Evolutionary conservation across 2,113 vertebrate species (phyloP), one percentile per base, ranked within the genome.

Genomic region (Sander vitreus): DNA sequence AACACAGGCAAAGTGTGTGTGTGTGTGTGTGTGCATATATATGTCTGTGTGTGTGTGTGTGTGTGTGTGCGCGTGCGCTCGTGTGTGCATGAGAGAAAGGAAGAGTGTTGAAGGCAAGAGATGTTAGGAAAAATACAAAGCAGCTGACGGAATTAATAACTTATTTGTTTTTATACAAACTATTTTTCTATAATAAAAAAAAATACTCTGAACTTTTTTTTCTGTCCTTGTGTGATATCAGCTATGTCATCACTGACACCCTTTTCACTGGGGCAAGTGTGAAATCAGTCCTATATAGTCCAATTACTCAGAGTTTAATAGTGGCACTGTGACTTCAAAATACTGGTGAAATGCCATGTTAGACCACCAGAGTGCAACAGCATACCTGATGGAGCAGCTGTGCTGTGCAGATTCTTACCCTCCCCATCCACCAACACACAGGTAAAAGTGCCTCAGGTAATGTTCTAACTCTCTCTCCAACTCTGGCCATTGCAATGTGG

Each of bases 151-250:
- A 88, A 85, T 93, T 91, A 76, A 78, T 93, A 92, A 94, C 80
- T 93, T 94, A 93, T 94, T 94, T 89, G 88, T 94, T 94, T 94
- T 93, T 93, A 91, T 83, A 93, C 73, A 91, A 85, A 91, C 74
- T 94, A 93, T 95, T 95, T 95, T 94, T 93, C 62, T 93, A 94
- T 87, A 81, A 94, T 90, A 92, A 92, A 89, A 75, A 84, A 66
- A 84, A 33, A 57, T 73, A n/a, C 74, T 81, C 21, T 47, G 25
- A 73, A 68, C 36, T 60, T 71, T 55, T 50, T 64, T 51, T 45
- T 71, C 15, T 3, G 2, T 78, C 5, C 23, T 65, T 65, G 54
- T 76, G 80, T 73, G 60, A 30, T 55, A 76, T 77, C 59, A 74
- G 36, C 66, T 69, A 65, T 67, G 14, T 84, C 9, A 69, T 59